Evolutionary conservation across 2,113 vertebrate species (phyloP), one percentile per base, ranked within the genome.

Genomic region (Cariama cristata): DNA sequence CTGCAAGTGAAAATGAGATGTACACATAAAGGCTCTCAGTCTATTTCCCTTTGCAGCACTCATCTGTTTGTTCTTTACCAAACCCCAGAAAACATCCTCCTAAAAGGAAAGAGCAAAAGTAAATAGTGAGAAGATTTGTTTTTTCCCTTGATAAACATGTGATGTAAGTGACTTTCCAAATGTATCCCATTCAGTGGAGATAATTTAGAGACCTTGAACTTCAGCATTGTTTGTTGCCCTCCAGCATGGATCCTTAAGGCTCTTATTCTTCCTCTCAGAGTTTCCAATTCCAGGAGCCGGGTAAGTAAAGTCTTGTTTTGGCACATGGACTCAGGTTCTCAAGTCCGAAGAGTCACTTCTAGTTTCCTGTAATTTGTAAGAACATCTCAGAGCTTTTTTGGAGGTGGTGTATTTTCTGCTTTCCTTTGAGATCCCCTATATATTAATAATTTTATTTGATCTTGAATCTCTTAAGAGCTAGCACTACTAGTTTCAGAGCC

Each of bases 131-230:
- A 94, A 96, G 94, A 95, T 93, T 96, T 97, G 91, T 66, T 98
- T 98, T 95, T 94, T 68, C 92, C 69, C 84, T 97, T 97, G 89
- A 97, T 97, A 98, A 98, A 98, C 95, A 98, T 95, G 83, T 98
- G 96, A 94, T 91, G 95, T 94, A 97, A 97, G 95, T 94, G 96
- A 89, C 93, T 98, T 96, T 97, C 87, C 96, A 98, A 97, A 97
- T 87, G 84, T 93, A 97, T 69, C 93, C 87, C 59, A 38, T 97
- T 93, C 86, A 93, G 42, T 93, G 86, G 90, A 97, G 95, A 91
- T 93, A 45, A 93, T 90, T 94, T 96, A 73, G 68, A 97, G 98
- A 68, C 52, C 71, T 88, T 92, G 56, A 92, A 79, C 56, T 86
- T 86, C 44, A 49, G 33, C 33, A 49, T 53, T 80, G 62, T 97